A percentile compares a stretch with the other conserved stretches of the same genome.
Conservation (phyloP, 2,113 vertebrate species). For the Notarius lentiginosus region DNA sequence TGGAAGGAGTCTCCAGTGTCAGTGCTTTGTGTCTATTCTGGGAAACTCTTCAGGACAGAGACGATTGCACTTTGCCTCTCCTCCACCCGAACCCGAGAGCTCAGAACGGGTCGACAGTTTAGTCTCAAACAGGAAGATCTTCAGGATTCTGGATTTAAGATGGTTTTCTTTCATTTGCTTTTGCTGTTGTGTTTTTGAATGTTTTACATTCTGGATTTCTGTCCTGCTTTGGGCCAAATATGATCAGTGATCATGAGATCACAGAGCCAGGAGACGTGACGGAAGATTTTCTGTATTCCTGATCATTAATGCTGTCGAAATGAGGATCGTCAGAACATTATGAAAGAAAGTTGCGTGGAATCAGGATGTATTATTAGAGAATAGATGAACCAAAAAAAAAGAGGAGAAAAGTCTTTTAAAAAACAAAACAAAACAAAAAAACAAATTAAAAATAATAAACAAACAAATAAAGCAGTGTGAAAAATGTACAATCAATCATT, state of each 20-base stretch:
- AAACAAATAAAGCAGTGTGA: too few species aligned
- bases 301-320: neutral
- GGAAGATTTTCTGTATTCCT: neutral
- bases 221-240: neutral
- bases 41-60: neutral
- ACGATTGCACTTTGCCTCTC: neutral
- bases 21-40: neutral
- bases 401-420: neutral
- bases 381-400: neutral
- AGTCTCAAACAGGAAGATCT: neutral
- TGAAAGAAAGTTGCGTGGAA: too few species aligned
- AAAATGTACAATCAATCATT: neutral
- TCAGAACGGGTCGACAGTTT: neutral
- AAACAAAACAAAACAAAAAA: neutral
- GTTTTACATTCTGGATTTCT: neutral
- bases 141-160: neutral
- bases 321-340: neutral
- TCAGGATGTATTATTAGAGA: neutral
- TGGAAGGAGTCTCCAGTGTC: neutral
- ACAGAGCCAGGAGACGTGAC: neutral
- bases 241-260: neutral
- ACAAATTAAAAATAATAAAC: neutral
- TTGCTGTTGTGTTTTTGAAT: neutral
- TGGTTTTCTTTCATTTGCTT: neutral
- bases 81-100: neutral